These are phyloP conservation scores for Pedionomus torquatus DNA, from an alignment of 2,113 vertebrate species.

Conservation along the genomic window DNA sequence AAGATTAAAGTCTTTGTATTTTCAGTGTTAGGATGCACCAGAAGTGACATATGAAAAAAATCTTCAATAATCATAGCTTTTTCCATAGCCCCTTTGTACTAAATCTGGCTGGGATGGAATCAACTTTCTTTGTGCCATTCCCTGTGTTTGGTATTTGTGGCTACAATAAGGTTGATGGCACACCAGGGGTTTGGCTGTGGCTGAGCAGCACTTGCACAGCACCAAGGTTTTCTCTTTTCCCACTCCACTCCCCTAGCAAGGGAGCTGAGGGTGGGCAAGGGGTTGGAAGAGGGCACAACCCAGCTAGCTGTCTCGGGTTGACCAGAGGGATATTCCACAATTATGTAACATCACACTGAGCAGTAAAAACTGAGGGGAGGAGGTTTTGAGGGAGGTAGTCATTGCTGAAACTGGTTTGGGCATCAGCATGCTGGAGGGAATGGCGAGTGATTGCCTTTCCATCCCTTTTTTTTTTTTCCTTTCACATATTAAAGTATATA, in stretches of 20 bases:
- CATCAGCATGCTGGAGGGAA: rapidly evolving
- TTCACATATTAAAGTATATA: background rate
- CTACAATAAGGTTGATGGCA: background rate
- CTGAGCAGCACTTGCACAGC: background rate
- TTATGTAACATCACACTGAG: background rate
- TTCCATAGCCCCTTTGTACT: background rate
- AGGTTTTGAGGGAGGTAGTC: background rate
- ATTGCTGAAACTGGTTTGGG: background rate
- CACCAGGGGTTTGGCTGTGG: background rate
- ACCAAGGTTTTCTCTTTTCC: background rate
- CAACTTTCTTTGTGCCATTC: background rate
- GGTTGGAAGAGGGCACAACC: background rate
- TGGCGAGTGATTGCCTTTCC: background rate
- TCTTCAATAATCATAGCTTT: no score
- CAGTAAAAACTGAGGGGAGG: background rate
- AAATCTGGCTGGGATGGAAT: background rate
- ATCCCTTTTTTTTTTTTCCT: background rate
- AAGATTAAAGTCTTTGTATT: background rate
- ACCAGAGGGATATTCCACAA: background rate
- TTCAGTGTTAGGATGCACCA: background rate
- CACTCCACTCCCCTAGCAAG: background rate
- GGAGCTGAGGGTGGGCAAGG: background rate
- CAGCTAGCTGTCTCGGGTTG: background rate
- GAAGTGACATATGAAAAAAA: background rate
- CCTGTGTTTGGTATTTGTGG: background rate